Evolutionary conservation across 2,888 invertebrate genomes (phyloP).

Genomic region (Noctua janthe): DNA sequence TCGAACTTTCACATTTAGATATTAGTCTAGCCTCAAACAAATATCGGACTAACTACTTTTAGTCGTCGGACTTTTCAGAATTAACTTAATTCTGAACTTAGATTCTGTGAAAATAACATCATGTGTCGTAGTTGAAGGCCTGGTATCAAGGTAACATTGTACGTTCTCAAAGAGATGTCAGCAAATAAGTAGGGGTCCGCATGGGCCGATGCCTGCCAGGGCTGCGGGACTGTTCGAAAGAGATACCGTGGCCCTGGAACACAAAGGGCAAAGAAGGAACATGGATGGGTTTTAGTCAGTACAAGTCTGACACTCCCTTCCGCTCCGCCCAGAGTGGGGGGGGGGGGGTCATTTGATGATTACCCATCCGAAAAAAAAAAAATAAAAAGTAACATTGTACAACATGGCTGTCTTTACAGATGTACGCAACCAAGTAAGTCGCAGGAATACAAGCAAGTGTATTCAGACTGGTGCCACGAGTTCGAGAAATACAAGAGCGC

Average conservation of each 20-base stretch:
- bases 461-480: slow-evolving; percentile 94
- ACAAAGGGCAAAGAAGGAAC: too few species aligned
- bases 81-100: not conserved
- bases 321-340: too few species aligned
- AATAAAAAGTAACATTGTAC: not conserved
- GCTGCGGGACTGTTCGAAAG: too few species aligned
- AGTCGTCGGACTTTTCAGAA: not conserved
- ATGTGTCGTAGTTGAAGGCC: not conserved
- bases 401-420: slow-evolving; percentile 74
- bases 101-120: not conserved
- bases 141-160: slow-evolving; percentile 6
- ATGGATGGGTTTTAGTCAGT: too few species aligned
- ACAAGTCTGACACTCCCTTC: too few species aligned
- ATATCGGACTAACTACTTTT: not conserved
- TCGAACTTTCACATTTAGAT: not conserved
- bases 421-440: slow-evolving; percentile 91
- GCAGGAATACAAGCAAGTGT: slow-evolving; percentile 91
- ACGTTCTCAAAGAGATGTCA: too few species aligned
- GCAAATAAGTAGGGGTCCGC: too few species aligned
- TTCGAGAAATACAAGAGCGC: slow-evolving; percentile 93
- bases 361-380: too few species aligned
- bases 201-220: too few species aligned
- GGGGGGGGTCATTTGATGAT: too few species aligned
- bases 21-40: not conserved
- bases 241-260: too few species aligned